Percentiles rank a stretch among this genome's conserved stretches.
Conservation (phyloP, 2,113 vertebrate species). For the Thalassarche chlororhynchos region DNA sequence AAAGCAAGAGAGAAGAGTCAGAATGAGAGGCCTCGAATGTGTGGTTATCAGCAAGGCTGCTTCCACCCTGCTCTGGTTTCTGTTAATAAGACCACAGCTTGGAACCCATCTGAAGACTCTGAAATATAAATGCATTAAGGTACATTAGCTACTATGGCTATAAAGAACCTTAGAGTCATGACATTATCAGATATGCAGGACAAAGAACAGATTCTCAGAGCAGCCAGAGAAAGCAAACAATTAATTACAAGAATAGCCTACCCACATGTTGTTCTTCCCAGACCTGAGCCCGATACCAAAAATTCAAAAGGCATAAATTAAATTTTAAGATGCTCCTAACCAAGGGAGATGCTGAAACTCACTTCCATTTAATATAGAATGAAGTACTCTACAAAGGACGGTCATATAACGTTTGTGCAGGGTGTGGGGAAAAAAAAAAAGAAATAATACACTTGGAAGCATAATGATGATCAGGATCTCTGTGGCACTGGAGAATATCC, state of each 20-base stretch:
- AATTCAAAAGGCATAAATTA: not conserved
- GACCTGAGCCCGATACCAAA: not conserved
- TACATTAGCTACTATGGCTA: slow-evolving; percentile 24
- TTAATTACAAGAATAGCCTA: slow-evolving; percentile 40
- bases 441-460: not conserved
- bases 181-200: slow-evolving; percentile 23
- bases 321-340: not conserved
- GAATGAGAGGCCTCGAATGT: not conserved
- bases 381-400: not conserved
- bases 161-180: slow-evolving; percentile 1
- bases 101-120: not conserved
- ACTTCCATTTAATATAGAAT: not conserved
- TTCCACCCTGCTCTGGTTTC: slow-evolving; percentile 42
- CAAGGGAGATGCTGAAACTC: not conserved
- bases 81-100: slow-evolving; percentile 27
- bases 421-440: not conserved
- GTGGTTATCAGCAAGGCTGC: slow-evolving; percentile 34
- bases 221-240: slow-evolving; percentile 43
- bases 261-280: not conserved
- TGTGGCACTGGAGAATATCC: not conserved
- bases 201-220: slow-evolving; percentile 52
- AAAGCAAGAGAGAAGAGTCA: not conserved
- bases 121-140: slow-evolving; percentile 46
- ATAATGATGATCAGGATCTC: not conserved
- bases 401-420: not conserved